Evolutionary conservation across 1,140 invertebrate genomes (phyloP), one percentile per base, ranked within the genome.

Genomic region (Hyposmocoma kahamanoa): DNA sequence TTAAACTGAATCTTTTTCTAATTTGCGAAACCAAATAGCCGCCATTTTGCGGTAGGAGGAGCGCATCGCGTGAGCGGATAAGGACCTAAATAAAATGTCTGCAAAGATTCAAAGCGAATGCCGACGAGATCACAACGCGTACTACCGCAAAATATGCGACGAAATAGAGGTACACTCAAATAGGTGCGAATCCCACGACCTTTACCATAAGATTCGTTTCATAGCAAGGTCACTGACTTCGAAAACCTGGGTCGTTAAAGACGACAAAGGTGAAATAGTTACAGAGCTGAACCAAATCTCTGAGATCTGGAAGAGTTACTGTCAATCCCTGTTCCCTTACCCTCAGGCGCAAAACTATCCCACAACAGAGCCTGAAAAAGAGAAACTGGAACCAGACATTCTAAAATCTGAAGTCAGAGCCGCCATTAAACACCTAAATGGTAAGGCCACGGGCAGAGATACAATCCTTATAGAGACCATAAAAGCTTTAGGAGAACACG

Each of bases 251-350:
- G 56, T 52, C 5, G 45, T 54, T 17, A 52, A 59, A 39, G 42
- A 54, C 21, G 10, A 8, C 15, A 17, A 49, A 30, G 46, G 50
- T 30, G 30, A 32, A 38, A 9, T 51, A 20, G 45, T 59, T 13
- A 56, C 54, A n/a, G 45, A 58, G 11, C 55, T 61, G 24, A 42
- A 45, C 4, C 22, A 13, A 15, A 58, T 65, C 9, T 47, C 53
- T 8, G 55, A 65, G 20, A 34, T 21, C 1, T 58, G 52, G 58
- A 55, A 36, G 30, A 15, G 50, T 10, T 61, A 65, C 26, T 58
- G 58, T 22, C 54, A 57, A 20, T 53, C 54, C 21, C 20, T 65
- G n/a, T 58, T 58, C 47, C n/a, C 24, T 22, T 52, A 65, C 28
- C 50, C 55, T 30, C 38, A 49, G 1, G 45, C 58, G 9, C 42